Conservation (phyloP, 1,140 invertebrate species). For the Trichonephila clavipes region DNA sequence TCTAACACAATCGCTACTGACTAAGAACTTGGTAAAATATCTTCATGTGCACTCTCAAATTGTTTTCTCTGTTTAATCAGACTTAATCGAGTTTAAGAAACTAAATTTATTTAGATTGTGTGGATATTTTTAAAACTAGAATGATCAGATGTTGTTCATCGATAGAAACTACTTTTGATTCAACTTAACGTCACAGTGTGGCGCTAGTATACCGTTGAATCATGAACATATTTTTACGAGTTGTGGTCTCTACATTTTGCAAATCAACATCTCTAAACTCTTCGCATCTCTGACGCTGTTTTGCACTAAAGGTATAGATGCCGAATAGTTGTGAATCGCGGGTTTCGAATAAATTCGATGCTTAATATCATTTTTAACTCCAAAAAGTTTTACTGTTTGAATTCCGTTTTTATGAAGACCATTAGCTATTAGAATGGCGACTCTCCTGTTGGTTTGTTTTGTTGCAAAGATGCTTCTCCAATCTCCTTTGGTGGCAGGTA, state of each 20-base stretch:
- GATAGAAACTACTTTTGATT: slow-evolving; percentile 13
- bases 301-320: background rate
- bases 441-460: background rate
- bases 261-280: background rate
- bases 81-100: too few species aligned
- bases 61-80: too few species aligned
- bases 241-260: background rate
- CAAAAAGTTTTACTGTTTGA: too few species aligned
- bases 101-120: too few species aligned
- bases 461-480: background rate
- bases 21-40: too few species aligned
- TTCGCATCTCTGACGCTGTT: background rate
- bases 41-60: too few species aligned
- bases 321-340: too few species aligned
- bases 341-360: background rate
- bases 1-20: too few species aligned
- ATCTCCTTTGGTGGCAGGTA: background rate
- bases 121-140: too few species aligned
- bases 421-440: background rate
- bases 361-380: background rate
- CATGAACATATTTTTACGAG: background rate
- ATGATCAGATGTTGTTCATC: background rate
- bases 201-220: slow-evolving; percentile 52
- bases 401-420: background rate
- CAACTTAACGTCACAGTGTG: slow-evolving; percentile 44